Conservation (phyloP, 92 coral and sea anemone species). For the Zoanthus solanderi region DNA sequence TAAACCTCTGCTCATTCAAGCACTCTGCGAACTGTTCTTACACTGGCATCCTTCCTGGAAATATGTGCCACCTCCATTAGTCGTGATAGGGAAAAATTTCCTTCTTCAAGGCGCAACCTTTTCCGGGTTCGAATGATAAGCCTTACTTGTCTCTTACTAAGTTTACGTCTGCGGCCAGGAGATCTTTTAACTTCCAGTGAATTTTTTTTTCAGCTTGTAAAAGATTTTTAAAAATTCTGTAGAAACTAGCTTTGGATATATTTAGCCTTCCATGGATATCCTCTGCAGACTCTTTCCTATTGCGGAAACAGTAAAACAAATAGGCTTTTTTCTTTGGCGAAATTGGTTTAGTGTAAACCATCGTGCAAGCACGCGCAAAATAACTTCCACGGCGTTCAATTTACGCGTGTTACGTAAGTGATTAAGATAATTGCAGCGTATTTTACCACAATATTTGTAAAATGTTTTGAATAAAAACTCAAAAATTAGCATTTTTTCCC, state of each 20-base stretch:
- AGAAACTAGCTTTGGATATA: conserved; percentile 21
- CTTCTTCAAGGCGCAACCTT: conserved; percentile 40
- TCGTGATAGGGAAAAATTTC: conserved; percentile 37
- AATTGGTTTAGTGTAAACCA: no score
- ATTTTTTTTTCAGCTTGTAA: background rate
- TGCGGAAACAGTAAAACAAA: no score
- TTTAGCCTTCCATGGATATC: background rate
- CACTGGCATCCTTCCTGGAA: background rate
- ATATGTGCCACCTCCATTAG: conserved; percentile 36
- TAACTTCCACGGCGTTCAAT: no score
- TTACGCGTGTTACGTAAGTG: no score
- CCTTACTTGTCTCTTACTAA: conserved; percentile 40
- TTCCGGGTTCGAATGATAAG: conserved; percentile 18
- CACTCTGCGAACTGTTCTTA: conserved; percentile 43
- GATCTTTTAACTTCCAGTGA: background rate
- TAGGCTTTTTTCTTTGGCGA: no score
- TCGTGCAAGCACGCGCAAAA: no score
- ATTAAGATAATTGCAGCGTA: no score
- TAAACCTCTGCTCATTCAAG: conserved; percentile 37
- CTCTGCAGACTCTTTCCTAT: no score
- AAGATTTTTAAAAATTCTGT: background rate
- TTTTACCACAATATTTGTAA: no score
- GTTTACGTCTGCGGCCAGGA: conserved; percentile 46
- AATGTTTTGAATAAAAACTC: no score
- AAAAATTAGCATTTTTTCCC: no score